These are phyloP conservation scores for Scolopax mira DNA, from an alignment of 2,113 vertebrate genomes.

Conservation along the genomic window DNA sequence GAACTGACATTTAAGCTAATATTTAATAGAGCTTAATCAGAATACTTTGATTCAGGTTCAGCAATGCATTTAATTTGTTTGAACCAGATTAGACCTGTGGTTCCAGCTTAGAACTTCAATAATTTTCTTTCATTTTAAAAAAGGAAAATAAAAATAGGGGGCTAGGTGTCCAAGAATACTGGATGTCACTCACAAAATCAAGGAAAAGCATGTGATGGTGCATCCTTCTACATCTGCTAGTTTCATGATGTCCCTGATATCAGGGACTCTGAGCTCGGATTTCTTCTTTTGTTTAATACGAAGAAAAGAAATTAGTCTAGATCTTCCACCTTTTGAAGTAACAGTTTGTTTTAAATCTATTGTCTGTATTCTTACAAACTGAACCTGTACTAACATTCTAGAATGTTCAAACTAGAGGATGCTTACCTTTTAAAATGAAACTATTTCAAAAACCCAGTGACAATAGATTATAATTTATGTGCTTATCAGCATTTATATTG, in stretches of 20 bases:
- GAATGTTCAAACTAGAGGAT: background rate
- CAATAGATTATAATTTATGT: background rate
- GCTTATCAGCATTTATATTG: background rate
- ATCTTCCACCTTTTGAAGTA: background rate
- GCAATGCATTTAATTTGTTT: background rate
- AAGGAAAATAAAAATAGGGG: background rate
- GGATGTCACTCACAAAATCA: background rate
- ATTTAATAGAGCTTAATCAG: background rate
- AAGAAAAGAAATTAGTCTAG: background rate
- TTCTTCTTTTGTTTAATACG: background rate
- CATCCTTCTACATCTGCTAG: background rate
- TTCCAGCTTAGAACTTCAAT: background rate
- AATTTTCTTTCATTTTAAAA: background rate
- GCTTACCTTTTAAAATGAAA: background rate
- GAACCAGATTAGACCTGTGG: background rate
- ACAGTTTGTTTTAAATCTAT: background rate
- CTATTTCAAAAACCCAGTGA: background rate
- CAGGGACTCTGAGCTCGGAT: background rate
- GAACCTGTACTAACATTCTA: background rate
- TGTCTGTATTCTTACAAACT: background rate
- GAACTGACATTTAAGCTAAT: background rate
- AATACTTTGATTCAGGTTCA: background rate
- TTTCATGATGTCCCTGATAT: background rate
- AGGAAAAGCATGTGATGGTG: background rate
- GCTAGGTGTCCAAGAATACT: background rate